Evolutionary conservation across 2,888 invertebrate species (phyloP).

Genomic region (Apotomis betuletana): DNA sequence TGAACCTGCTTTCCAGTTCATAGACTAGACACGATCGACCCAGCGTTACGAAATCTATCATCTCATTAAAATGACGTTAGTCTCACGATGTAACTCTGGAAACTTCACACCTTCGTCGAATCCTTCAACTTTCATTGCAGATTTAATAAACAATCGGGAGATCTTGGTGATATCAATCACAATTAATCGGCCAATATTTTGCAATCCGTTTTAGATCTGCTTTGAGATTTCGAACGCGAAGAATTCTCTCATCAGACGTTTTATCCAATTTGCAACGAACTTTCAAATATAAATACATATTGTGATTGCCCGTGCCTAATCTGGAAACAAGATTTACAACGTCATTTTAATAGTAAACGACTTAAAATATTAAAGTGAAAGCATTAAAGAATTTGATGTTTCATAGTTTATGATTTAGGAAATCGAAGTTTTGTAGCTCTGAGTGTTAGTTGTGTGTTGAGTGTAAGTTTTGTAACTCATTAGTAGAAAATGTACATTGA

Average conservation of each 20-base stretch:
- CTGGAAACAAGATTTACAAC: constrained; percentile 34
- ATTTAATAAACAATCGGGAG: constrained; percentile 29
- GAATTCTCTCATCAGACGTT: neutral
- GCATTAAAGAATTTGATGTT: constrained; percentile 40
- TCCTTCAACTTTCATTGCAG: constrained; percentile 25
- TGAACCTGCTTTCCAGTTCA: constrained; percentile 56
- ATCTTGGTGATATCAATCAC: constrained; percentile 37
- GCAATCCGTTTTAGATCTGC: constrained; percentile 21
- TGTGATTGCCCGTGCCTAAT: constrained; percentile 36
- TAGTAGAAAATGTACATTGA: constrained; percentile 14
- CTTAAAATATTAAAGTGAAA: constrained; percentile 43
- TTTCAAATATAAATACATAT: constrained; percentile 37
- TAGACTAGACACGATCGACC: constrained; percentile 44
- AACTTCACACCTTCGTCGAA: constrained; percentile 20
- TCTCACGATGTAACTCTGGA: constrained; percentile 34
- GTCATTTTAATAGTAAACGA: constrained; percentile 33
- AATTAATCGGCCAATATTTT: constrained; percentile 23
- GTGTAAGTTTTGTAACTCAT: neutral
- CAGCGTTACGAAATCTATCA: constrained; percentile 41
- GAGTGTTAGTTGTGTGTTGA: neutral
- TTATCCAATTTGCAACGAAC: constrained; percentile 38
- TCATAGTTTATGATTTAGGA: constrained; percentile 34
- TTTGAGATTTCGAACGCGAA: constrained; percentile 2
- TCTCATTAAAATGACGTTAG: constrained; percentile 41
- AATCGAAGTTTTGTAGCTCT: constrained; percentile 12